Conservation (phyloP, 2,888 invertebrate genomes). For the Machimus rusticus region DNA sequence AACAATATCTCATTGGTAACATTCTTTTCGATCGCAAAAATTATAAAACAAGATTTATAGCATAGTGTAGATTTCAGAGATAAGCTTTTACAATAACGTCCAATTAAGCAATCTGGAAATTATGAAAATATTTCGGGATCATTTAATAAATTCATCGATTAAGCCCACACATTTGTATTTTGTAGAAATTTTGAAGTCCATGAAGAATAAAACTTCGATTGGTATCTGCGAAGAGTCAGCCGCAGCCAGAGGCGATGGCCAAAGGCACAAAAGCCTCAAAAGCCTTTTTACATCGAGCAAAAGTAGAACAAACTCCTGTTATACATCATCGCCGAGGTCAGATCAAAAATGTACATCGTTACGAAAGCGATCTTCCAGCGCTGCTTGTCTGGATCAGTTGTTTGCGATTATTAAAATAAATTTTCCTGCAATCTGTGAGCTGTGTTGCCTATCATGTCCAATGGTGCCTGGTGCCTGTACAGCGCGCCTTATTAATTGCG, state of each 20-base stretch:
- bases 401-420: slow-evolving; percentile 48
- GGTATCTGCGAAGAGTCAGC: background rate
- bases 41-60: too few species aligned
- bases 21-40: too few species aligned
- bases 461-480: slow-evolving; percentile 35
- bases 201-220: background rate
- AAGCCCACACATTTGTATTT: background rate
- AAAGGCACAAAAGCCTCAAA: background rate
- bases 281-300: background rate
- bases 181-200: background rate
- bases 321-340: slow-evolving; percentile 38
- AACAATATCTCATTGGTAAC: too few species aligned
- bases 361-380: slow-evolving; percentile 36
- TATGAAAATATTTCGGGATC: too few species aligned
- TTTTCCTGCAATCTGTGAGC: slow-evolving; percentile 42
- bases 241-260: background rate
- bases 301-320: slow-evolving; percentile 45
- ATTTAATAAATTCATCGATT: background rate
- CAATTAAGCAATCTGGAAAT: background rate
- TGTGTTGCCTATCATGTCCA: slow-evolving; percentile 38
- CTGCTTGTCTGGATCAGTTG: slow-evolving; percentile 42
- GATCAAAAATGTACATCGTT: slow-evolving; percentile 36
- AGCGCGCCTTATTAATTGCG: slow-evolving; percentile 47
- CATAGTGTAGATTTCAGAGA: too few species aligned
- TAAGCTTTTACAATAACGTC: background rate